These are phyloP conservation scores for Drosophila quinaria DNA, from an alignment of 2,888 invertebrate genomes.

Conservation along the genomic window DNA sequence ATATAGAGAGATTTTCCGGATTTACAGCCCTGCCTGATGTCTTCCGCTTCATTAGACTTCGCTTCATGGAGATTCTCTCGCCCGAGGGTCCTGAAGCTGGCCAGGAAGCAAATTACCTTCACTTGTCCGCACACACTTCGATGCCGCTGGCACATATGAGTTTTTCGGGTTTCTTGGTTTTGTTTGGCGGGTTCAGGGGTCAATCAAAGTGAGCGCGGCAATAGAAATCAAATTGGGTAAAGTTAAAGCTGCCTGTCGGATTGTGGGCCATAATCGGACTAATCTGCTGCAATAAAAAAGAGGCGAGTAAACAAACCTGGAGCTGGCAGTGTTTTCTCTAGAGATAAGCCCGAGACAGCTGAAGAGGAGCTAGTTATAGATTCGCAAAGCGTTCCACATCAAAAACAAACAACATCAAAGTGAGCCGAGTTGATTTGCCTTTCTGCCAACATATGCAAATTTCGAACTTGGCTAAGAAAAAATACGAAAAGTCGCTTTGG, in stretches of 20 bases:
- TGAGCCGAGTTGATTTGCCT: conserved; percentile 45
- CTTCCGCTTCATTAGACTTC: conserved; percentile 62
- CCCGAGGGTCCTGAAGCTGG: conserved; percentile 32
- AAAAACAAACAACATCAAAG: conserved; percentile 63
- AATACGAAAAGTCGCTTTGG: background rate
- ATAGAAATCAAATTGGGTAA: conserved; percentile 54
- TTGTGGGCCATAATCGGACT: conserved; percentile 35
- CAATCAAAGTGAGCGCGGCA: conserved; percentile 48
- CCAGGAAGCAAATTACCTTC: conserved; percentile 68
- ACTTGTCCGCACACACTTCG: conserved; percentile 58
- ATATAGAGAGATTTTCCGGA: conserved; percentile 10
- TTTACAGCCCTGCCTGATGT: conserved; percentile 10
- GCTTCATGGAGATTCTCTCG: conserved; percentile 38
- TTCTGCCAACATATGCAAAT: conserved; percentile 57
- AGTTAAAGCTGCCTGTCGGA: conserved; percentile 30
- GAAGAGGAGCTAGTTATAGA: conserved; percentile 42
- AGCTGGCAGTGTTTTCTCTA: conserved; percentile 26
- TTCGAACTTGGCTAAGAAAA: conserved; percentile 2
- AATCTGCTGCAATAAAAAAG: conserved; percentile 45
- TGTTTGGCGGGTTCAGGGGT: conserved; percentile 44
- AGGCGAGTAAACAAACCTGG: conserved; percentile 3
- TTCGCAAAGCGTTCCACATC: conserved; percentile 51
- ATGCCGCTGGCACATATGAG: conserved; percentile 53
- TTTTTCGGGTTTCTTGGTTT: conserved; percentile 9
- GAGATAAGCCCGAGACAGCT: conserved; percentile 28